Conservation (phyloP, 2,888 invertebrate species). For the Drosophila affinis region DNA sequence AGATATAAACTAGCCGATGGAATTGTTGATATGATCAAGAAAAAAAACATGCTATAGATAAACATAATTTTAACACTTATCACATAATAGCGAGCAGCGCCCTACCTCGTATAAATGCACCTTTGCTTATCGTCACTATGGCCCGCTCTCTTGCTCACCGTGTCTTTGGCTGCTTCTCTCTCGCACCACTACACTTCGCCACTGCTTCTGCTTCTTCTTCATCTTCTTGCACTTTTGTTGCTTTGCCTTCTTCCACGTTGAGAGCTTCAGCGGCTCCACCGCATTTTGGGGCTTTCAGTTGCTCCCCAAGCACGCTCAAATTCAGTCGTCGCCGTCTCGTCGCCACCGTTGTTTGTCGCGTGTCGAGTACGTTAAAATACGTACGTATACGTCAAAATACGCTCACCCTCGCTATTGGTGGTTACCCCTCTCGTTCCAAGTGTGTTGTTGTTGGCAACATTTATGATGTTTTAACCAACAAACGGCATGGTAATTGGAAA, state of each 20-base stretch:
- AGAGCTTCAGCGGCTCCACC: constrained; percentile 52
- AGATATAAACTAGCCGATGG: neutral
- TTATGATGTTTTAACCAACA: constrained; percentile 56
- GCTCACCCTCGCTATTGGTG: constrained; percentile 40
- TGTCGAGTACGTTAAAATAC: constrained; percentile 14
- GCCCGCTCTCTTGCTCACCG: constrained; percentile 41
- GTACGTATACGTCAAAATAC: constrained; percentile 18
- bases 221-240: constrained; percentile 28
- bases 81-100: neutral
- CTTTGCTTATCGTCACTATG: constrained; percentile 27
- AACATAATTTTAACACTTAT: neutral
- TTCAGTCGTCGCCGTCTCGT: constrained; percentile 33
- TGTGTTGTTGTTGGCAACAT: constrained; percentile 66
- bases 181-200: neutral
- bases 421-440: constrained; percentile 23
- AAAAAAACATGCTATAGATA: neutral
- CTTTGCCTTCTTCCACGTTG: constrained; percentile 33
- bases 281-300: constrained; percentile 63
- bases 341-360: constrained; percentile 19
- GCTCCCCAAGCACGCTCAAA: constrained; percentile 64
- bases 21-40: neutral
- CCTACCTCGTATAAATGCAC: constrained; percentile 39
- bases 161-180: constrained; percentile 30
- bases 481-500: constrained; percentile 69
- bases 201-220: constrained; percentile 15